Conservation (phyloP, 2,888 invertebrate species). For the Hyppa rectilinea region DNA sequence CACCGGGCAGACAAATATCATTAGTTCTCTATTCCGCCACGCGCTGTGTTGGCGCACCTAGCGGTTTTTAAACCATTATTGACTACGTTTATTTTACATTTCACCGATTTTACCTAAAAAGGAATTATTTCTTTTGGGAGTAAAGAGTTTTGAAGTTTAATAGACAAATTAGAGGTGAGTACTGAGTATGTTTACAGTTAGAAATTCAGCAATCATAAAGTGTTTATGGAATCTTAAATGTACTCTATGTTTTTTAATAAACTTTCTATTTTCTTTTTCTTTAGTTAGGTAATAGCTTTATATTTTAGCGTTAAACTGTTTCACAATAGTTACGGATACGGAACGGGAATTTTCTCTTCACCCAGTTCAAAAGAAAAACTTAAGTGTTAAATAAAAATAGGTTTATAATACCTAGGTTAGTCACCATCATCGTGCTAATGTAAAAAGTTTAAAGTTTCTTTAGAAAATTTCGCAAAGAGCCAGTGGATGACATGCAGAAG, state of each 20-base stretch:
- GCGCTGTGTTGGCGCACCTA: slow-evolving; percentile 43
- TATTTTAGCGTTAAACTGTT: background rate
- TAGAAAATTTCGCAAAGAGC: slow-evolving; percentile 82
- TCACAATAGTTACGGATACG: background rate
- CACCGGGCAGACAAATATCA: slow-evolving; percentile 82
- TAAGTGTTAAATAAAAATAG: slow-evolving; percentile 53
- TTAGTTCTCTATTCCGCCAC: slow-evolving; percentile 75
- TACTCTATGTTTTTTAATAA: background rate
- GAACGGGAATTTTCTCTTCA: background rate
- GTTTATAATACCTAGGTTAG: slow-evolving; percentile 64
- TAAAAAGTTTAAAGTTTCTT: slow-evolving; percentile 87
- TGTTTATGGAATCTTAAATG: background rate
- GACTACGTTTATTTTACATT: slow-evolving; percentile 45
- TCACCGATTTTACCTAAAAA: background rate
- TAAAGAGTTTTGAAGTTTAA: background rate
- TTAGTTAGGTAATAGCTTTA: background rate
- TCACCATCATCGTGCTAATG: slow-evolving; percentile 81
- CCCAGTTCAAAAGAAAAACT: slow-evolving; percentile 18
- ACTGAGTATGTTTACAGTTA: background rate
- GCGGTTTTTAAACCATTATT: slow-evolving; percentile 55
- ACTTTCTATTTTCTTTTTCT: background rate
- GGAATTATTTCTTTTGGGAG: background rate
- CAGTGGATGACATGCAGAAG: slow-evolving; percentile 88
- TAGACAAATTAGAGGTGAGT: background rate
- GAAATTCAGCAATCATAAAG: background rate